These are phyloP conservation scores for Phainopepla nitens DNA, from an alignment of 2,113 vertebrate species.

Conservation along the genomic window DNA sequence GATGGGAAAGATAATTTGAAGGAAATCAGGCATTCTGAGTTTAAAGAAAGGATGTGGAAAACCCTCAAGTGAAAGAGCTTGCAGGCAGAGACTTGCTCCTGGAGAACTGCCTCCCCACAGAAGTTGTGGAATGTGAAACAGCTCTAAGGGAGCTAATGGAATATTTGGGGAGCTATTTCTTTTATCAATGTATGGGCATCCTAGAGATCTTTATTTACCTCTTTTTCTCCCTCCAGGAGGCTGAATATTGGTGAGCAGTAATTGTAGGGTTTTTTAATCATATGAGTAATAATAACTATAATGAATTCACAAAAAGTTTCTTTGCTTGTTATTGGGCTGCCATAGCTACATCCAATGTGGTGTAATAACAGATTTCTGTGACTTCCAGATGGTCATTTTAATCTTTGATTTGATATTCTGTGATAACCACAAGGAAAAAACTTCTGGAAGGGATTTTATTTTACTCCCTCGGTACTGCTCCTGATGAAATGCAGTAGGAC, in stretches of 20 bases:
- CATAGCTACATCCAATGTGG: neutral
- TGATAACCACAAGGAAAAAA: neutral
- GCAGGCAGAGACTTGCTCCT: neutral
- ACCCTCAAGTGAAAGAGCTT: neutral
- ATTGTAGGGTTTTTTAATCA: rapidly evolving
- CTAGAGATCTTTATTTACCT: neutral
- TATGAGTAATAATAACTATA: neutral
- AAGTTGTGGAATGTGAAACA: neutral
- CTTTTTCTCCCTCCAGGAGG: neutral
- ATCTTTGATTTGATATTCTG: neutral
- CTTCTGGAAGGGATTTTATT: neutral
- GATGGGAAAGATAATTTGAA: neutral
- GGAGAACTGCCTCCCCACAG: neutral
- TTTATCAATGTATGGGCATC: neutral
- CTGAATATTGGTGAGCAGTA: neutral
- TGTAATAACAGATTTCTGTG: neutral
- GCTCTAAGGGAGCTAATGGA: neutral
- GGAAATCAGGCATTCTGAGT: neutral
- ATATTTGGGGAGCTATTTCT: neutral
- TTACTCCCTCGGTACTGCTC: neutral
- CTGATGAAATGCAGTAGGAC: neutral
- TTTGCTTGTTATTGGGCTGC: neutral
- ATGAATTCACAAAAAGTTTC: neutral
- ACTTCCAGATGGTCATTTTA: neutral
- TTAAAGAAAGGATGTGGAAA: neutral